A percentile compares a stretch with the other conserved stretches of the same genome.
These are phyloP conservation scores for Seriola dumerili DNA, from an alignment of 2,113 vertebrate genomes.

Conservation along the genomic window DNA sequence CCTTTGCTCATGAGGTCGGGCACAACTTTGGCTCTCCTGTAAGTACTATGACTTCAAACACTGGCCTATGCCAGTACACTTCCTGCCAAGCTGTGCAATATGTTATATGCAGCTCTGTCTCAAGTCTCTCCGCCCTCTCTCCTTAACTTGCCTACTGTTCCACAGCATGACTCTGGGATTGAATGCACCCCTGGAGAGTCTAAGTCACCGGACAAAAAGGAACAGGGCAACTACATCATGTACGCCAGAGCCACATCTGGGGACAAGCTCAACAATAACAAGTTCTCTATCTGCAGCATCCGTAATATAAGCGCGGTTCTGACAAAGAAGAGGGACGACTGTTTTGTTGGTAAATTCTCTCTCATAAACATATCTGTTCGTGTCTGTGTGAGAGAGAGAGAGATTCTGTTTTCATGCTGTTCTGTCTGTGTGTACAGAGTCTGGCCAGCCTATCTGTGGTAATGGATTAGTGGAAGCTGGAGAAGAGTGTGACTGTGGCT, in stretches of 20 bases:
- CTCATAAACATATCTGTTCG: neutral
- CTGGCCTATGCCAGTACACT: neutral
- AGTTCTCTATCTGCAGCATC: slow-evolving; percentile 95
- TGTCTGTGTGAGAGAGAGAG: neutral
- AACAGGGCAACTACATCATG: slow-evolving; percentile 98
- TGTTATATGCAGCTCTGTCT: neutral
- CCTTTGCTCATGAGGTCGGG: slow-evolving; percentile 98
- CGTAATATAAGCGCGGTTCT: slow-evolving; percentile 96
- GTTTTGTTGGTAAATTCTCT: slow-evolving; percentile 93
- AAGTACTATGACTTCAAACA: slow-evolving; percentile 78
- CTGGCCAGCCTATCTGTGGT: slow-evolving; percentile 97
- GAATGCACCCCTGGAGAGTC: slow-evolving; percentile 98
- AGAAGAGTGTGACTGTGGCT: slow-evolving; percentile 97
- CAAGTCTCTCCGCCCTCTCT: neutral
- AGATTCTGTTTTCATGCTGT: slow-evolving; percentile 47
- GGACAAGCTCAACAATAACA: slow-evolving; percentile 97
- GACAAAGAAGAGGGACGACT: slow-evolving; percentile 89
- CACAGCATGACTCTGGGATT: slow-evolving; percentile 95
- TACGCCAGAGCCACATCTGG: slow-evolving; percentile 98
- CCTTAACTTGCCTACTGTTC: slow-evolving; percentile 32
- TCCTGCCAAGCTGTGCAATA: neutral
- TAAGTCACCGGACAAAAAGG: slow-evolving; percentile 89
- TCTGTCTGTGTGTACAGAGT: slow-evolving; percentile 85
- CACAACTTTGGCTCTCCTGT: slow-evolving; percentile 99
- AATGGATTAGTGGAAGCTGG: slow-evolving; percentile 95